These are phyloP conservation scores for Mirza zaza DNA, from an alignment of 2,113 vertebrate species.

Conservation along the genomic window DNA sequence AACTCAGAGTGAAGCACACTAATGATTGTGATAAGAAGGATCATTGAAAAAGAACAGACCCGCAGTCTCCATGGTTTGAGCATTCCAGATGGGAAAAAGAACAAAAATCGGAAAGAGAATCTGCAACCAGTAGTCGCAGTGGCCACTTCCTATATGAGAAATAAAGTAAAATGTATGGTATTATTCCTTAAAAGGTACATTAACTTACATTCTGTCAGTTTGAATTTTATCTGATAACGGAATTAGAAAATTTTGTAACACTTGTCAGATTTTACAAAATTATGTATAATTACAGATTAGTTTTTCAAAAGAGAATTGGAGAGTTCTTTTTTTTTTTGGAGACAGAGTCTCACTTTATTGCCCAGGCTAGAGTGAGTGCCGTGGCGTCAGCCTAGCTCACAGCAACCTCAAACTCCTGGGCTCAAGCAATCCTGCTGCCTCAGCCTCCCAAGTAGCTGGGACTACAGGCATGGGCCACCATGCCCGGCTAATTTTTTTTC, in stretches of 20 bases:
- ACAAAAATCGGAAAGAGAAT: not conserved
- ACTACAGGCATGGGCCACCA: no score
- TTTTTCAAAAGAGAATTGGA: not conserved
- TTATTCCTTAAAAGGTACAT: not conserved
- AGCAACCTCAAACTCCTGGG: no score
- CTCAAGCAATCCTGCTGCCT: no score
- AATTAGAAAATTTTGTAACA: not conserved
- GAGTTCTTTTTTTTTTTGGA: no score
- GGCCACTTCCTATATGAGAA: not conserved
- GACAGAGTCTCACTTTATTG: no score
- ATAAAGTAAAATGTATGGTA: not conserved
- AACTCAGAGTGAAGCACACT: constrained; percentile 39
- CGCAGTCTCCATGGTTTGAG: not conserved
- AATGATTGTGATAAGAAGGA: constrained; percentile 48
- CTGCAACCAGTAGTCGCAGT: not conserved
- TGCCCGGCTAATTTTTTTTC: no score
- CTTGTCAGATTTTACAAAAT: not conserved
- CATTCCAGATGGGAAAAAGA: not conserved
- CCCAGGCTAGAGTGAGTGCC: no score
- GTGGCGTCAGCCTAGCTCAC: no score
- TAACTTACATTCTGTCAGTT: not conserved
- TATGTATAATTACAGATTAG: not conserved
- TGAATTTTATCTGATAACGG: not conserved
- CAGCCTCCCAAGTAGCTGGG: no score
- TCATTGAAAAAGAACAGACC: constrained; percentile 51